Evolutionary conservation across 2,113 vertebrate genomes (phyloP).

Genomic region (Campylomormyrus numenius): DNA sequence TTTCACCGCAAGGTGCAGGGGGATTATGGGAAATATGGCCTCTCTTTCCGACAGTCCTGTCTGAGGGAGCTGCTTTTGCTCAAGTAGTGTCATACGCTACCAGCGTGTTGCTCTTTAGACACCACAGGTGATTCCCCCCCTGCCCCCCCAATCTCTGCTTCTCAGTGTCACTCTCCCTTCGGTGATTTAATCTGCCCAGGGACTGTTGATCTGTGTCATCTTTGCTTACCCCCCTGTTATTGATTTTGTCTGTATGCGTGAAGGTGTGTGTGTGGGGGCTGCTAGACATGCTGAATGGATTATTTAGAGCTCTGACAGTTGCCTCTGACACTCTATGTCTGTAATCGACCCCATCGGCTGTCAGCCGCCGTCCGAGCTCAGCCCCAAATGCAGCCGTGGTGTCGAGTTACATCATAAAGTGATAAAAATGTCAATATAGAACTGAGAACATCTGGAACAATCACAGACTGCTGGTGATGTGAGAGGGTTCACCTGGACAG

Average conservation of each 20-base stretch:
- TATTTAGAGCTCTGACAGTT: not conserved
- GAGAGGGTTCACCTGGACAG: not conserved
- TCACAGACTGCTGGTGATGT: not conserved
- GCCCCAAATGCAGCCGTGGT: too few species aligned
- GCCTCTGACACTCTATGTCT: not conserved
- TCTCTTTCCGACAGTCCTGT: not conserved
- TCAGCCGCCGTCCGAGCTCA: not conserved
- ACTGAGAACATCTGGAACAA: not conserved
- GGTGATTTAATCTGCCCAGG: not conserved
- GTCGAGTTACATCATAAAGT: not conserved
- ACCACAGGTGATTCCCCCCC: not conserved
- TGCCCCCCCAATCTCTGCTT: not conserved
- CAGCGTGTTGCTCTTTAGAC: not conserved
- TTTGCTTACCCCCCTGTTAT: not conserved
- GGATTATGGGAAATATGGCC: not conserved
- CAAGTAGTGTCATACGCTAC: not conserved
- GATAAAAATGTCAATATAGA: not conserved
- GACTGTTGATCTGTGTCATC: not conserved
- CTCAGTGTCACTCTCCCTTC: not conserved
- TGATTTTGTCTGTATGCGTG: constrained; percentile 2
- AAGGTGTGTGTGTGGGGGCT: not conserved
- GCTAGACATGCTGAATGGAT: not conserved
- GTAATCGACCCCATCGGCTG: not conserved
- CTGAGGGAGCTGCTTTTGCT: not conserved
- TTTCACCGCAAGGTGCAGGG: not conserved